Conservation (phyloP, 2,113 vertebrate species). For the Rhinichthys klamathensis region DNA sequence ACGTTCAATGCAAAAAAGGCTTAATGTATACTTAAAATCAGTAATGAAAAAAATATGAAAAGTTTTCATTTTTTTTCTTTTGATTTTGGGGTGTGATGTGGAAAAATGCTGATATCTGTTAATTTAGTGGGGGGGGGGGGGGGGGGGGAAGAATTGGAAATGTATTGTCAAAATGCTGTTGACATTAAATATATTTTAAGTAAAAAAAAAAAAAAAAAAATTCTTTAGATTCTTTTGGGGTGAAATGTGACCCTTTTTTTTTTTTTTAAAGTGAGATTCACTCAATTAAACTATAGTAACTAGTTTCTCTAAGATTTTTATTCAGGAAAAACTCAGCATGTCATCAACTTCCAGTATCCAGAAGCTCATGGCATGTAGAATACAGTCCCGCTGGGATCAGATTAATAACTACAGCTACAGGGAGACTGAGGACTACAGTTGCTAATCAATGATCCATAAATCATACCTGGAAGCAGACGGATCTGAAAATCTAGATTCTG, state of each 20-base stretch:
- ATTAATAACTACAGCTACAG: background rate
- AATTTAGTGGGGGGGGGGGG: too few species aligned
- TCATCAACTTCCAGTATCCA: background rate
- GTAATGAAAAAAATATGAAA: too few species aligned
- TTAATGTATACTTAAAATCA: background rate
- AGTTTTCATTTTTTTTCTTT: too few species aligned
- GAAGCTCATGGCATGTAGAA: background rate
- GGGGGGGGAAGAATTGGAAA: background rate
- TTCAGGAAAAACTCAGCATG: background rate
- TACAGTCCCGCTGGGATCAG: background rate
- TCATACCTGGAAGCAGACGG: slow-evolving; percentile 78
- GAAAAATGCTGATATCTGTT: background rate
- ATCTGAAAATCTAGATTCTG: slow-evolving; percentile 82
- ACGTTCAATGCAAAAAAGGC: background rate
- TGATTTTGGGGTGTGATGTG: background rate
- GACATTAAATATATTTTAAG: too few species aligned
- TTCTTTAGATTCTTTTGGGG: background rate
- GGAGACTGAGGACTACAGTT: background rate
- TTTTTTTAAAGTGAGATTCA: background rate
- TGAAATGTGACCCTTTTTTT: background rate
- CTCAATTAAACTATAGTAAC: background rate
- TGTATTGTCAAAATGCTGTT: background rate
- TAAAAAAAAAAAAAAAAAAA: too few species aligned
- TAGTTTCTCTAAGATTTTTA: background rate
- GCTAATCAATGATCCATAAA: slow-evolving; percentile 51